Conservation (phyloP, 2,797 vertebrate species). For the Eospalax fontanierii region DNA sequence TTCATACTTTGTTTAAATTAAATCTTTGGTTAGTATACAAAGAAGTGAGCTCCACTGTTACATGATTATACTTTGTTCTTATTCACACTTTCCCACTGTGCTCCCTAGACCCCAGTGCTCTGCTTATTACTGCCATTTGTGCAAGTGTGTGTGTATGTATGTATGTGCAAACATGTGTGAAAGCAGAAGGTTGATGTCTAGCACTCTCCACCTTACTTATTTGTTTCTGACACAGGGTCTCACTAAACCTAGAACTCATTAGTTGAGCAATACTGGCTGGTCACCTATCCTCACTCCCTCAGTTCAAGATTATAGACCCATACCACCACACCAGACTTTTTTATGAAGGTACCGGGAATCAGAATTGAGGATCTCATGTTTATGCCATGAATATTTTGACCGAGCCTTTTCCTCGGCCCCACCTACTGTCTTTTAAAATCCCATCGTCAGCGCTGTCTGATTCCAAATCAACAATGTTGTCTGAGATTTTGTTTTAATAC, state of each 20-base stretch:
- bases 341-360: not conserved
- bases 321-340: not conserved
- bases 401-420: not conserved
- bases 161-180: not conserved
- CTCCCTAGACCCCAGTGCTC: not conserved
- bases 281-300: not conserved
- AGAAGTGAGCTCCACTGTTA: not conserved
- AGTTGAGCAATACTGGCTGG: not conserved
- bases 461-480: not conserved
- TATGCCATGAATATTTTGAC: not conserved
- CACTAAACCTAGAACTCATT: too few species aligned
- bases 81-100: not conserved
- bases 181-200: not conserved
- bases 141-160: not conserved
- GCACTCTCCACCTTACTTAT: not conserved
- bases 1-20: not conserved
- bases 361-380: not conserved
- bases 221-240: not conserved
- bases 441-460: not conserved
- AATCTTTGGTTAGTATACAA: not conserved
- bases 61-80: not conserved
- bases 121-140: not conserved
- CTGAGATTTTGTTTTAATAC: not conserved
- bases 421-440: slow-evolving; percentile 11
- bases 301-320: not conserved